These are phyloP conservation scores for Laspeyria flexula DNA, from an alignment of 2,888 invertebrate genomes.

Conservation along the genomic window DNA sequence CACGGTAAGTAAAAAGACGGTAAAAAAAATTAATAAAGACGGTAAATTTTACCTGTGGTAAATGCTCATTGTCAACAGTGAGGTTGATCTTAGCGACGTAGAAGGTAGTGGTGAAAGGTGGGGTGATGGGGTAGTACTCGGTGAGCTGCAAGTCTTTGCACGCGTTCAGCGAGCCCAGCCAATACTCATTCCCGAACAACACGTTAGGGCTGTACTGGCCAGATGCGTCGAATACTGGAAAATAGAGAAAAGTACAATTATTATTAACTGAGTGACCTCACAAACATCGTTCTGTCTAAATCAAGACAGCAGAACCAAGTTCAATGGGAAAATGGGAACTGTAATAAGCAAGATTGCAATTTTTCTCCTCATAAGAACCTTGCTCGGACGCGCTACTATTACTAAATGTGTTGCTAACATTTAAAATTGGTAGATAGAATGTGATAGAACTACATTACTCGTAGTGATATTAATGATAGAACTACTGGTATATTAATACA, in stretches of 20 bases:
- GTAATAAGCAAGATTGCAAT: no score
- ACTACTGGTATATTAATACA: no score
- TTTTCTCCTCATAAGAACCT: no score
- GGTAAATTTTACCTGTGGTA: conserved; percentile 77
- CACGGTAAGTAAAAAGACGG: no score
- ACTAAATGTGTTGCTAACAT: no score
- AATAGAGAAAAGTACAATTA: conserved; percentile 6
- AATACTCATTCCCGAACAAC: conserved; percentile 93
- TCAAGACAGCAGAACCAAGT: no score
- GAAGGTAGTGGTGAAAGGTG: conserved; percentile 87
- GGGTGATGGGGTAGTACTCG: conserved; percentile 79
- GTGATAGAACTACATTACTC: no score
- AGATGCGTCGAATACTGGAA: conserved; percentile 92
- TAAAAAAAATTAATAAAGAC: background rate
- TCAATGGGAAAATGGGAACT: no score
- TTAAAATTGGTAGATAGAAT: no score
- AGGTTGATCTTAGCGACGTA: conserved; percentile 87
- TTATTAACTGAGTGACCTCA: background rate
- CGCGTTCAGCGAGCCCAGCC: conserved; percentile 91
- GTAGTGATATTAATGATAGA: no score
- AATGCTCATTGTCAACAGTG: conserved; percentile 80
- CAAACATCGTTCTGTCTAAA: no score
- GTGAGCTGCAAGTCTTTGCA: conserved; percentile 88
- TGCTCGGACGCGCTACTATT: no score
- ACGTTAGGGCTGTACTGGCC: conserved; percentile 92